Conservation (phyloP, 2,797 vertebrate species). For the Cirrhinus molitorella region DNA sequence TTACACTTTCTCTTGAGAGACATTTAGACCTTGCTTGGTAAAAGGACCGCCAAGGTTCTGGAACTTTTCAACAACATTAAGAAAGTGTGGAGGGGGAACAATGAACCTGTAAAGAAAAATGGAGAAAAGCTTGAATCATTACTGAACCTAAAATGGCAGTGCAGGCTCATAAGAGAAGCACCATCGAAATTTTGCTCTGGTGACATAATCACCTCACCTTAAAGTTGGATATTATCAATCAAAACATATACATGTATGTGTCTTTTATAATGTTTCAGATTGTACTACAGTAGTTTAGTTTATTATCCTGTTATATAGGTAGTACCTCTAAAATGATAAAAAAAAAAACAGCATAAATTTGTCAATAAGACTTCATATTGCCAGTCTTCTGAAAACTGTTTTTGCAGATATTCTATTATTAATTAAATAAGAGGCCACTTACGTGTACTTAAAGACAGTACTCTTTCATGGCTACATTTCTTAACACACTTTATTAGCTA, state of each 20-base stretch:
- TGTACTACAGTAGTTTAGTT: neutral
- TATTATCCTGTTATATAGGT: neutral
- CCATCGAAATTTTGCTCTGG: neutral
- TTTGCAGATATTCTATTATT: neutral
- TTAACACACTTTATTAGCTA: neutral
- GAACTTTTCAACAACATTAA: slow-evolving; percentile 36
- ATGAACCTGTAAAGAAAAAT: neutral
- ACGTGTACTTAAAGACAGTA: neutral
- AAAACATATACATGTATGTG: neutral
- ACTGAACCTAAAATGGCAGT: neutral
- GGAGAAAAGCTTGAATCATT: neutral
- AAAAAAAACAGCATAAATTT: neutral
- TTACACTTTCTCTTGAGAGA: slow-evolving; percentile 30
- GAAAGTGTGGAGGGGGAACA: neutral
- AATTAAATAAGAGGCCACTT: neutral
- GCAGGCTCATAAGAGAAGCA: neutral
- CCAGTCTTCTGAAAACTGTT: neutral
- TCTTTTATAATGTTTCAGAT: neutral
- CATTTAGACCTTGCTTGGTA: slow-evolving; percentile 29
- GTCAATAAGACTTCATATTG: neutral
- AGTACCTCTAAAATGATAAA: neutral
- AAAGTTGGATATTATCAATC: neutral
- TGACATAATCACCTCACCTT: neutral
- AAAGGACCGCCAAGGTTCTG: slow-evolving; percentile 29
- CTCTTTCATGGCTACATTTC: neutral